Percentiles rank a stretch among this genome's conserved stretches.
Evolutionary conservation across 2,113 vertebrate species (phyloP).

Genomic region (Candoia aspera): DNA sequence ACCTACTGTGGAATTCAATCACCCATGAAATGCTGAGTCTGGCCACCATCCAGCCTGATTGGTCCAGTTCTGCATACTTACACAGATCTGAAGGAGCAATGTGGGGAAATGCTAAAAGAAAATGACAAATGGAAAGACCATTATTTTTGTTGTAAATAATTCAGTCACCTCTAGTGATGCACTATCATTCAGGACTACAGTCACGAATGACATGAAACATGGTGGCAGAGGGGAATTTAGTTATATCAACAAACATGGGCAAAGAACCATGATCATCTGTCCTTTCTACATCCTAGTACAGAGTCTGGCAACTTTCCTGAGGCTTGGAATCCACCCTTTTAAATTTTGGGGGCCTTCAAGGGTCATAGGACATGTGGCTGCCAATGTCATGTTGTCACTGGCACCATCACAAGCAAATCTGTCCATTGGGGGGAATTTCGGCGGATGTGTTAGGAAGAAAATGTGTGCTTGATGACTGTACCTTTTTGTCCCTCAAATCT

Average conservation of each 20-base stretch:
- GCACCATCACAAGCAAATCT: not conserved
- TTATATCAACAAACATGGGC: not conserved
- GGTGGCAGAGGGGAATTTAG: not conserved
- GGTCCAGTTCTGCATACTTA: not conserved
- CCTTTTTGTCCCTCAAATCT: not conserved
- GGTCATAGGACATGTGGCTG: no score
- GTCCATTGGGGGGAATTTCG: not conserved
- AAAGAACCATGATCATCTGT: not conserved
- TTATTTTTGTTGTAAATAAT: not conserved
- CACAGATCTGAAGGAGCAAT: not conserved
- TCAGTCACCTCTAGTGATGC: not conserved
- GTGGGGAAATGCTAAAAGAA: not conserved
- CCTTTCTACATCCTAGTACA: not conserved
- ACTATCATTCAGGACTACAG: not conserved
- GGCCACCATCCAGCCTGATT: no score
- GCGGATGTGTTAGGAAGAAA: not conserved
- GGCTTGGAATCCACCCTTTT: no score
- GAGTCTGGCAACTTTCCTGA: not conserved
- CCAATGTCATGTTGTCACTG: not conserved
- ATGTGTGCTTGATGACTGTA: not conserved
- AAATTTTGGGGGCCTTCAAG: no score
- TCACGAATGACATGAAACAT: no score
- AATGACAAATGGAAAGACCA: not conserved
- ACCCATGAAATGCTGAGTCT: no score
- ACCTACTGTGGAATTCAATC: no score